Percentiles rank a stretch among this genome's conserved stretches.
These are phyloP conservation scores for Anoplolepis gracilipes DNA, from an alignment of 1,140 invertebrate genomes.

Conservation along the genomic window DNA sequence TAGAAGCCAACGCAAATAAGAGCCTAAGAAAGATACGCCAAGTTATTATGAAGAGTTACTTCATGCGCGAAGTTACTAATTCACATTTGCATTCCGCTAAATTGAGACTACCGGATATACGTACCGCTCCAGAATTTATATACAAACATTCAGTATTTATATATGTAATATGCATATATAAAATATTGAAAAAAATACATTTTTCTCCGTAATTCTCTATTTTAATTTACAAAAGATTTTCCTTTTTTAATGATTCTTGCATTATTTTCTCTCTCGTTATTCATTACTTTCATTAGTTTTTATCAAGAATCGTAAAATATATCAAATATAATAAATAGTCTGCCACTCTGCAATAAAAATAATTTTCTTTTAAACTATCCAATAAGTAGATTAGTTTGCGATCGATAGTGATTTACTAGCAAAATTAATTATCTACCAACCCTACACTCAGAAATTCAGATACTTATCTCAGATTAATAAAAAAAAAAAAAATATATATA, in stretches of 20 bases:
- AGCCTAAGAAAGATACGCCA: constrained; percentile 41
- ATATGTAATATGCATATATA: constrained; percentile 23
- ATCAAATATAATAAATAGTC: background rate
- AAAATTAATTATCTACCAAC: background rate
- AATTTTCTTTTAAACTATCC: background rate
- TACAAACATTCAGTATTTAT: background rate
- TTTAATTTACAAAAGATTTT: background rate
- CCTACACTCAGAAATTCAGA: background rate
- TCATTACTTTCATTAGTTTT: background rate
- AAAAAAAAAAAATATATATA: background rate
- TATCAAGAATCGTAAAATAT: background rate
- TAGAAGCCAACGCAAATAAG: constrained; percentile 50
- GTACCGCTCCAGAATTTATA: no score
- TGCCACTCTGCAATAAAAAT: background rate
- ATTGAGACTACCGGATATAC: constrained; percentile 1
- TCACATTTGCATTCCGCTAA: constrained; percentile 48
- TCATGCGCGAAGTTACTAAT: constrained; percentile 51
- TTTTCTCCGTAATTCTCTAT: background rate
- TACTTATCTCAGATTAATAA: background rate
- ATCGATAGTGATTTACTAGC: background rate
- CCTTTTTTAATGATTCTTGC: background rate
- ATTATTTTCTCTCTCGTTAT: background rate
- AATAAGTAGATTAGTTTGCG: background rate
- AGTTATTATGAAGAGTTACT: constrained; percentile 55
- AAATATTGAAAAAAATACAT: constrained; percentile 4